Base-by-base conservation (phyloP, 2,113 vertebrate species). In the Mellivora capensis region DNA sequence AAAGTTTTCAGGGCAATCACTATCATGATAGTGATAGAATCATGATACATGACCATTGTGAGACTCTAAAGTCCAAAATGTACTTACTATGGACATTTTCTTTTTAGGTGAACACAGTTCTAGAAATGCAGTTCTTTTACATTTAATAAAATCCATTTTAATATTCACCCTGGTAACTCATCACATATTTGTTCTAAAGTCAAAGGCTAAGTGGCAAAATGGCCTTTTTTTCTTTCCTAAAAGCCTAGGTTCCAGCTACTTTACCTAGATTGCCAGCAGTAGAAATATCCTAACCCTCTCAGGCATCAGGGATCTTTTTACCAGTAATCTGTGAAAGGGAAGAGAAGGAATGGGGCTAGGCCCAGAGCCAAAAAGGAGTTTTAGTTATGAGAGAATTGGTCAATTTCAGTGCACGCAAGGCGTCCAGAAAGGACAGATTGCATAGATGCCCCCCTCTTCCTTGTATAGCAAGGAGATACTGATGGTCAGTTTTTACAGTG, bases 101-200 rank as follows among this genome's bases (percentile, higher is more conserved):
- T 21, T 91, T 86, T 77, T 44, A 86, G 23, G n/a, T 87, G 6
- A 90, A n/a, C 12, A 59, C 15, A 80, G 20, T 71, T 96, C 54
- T 95, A 96, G 11, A 96, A 88, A 91, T 72, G 49, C 6, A 88
- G 31, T 59, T 23, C 20, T 85, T 86, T 84, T 11, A 85, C 21
- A 91, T 72, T 94, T 90, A 61, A n/a, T 69, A 69, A 88, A 89
- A 54, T 15, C 21, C 4, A 87, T 71, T 92, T 97, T 85, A 85
- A 83, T 69, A 74, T 44, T 94, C 39, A 82, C 79, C 34, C 79
- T 93, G 21, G 44, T 94, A 76, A 74, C 21, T 61, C 20, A 39
- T 62, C 31, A 86, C 21, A 91, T 42, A 80, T 86, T 72, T 67
- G 0, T 64, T 61, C 23, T 47, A 76, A 74, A 93, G 20, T 67